phyloP scores from a whole-genome alignment of 2,888 invertebrate genomes.

The Chrysolina haemoptera region DNA sequence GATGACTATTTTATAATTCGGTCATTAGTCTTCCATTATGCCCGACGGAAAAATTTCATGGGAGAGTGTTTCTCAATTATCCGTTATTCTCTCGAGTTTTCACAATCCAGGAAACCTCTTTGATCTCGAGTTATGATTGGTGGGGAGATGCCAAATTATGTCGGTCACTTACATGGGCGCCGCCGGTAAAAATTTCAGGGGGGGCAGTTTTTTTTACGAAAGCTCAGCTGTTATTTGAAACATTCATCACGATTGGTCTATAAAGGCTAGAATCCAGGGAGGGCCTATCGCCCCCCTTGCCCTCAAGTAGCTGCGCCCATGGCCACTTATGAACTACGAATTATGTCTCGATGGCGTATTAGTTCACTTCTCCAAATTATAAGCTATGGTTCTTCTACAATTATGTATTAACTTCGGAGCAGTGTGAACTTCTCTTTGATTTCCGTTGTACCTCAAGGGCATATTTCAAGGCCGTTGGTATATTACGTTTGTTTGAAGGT shows the following conservation, averaged over 20 bases:
- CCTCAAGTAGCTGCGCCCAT: too few relatives aligned
- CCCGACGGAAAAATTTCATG: conserved; percentile 29
- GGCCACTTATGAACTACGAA: background rate
- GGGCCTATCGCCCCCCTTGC: too few relatives aligned
- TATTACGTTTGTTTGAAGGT: background rate
- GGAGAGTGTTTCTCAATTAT: conserved; percentile 28
- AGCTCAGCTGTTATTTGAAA: too few relatives aligned
- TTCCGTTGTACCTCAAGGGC: background rate
- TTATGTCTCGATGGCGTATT: background rate
- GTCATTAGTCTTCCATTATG: conserved; percentile 49
- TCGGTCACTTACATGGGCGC: too few relatives aligned
- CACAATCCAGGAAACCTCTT: conserved; percentile 22
- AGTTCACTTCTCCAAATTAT: conserved; percentile 8
- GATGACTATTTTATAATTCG: conserved; percentile 50
- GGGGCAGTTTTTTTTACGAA: too few relatives aligned
- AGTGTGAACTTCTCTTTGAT: conserved; percentile 5
- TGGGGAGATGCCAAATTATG: background rate
- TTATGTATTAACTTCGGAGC: background rate
- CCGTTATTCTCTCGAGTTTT: conserved; percentile 19
- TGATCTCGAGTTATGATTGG: background rate
- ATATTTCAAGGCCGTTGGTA: background rate
- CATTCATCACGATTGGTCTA: too few relatives aligned
- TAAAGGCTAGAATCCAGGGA: too few relatives aligned
- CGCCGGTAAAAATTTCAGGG: too few relatives aligned
- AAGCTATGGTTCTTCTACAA: background rate